These are phyloP conservation scores for Bombus picipes DNA, from an alignment of 1,140 invertebrate genomes.

Conservation along the genomic window DNA sequence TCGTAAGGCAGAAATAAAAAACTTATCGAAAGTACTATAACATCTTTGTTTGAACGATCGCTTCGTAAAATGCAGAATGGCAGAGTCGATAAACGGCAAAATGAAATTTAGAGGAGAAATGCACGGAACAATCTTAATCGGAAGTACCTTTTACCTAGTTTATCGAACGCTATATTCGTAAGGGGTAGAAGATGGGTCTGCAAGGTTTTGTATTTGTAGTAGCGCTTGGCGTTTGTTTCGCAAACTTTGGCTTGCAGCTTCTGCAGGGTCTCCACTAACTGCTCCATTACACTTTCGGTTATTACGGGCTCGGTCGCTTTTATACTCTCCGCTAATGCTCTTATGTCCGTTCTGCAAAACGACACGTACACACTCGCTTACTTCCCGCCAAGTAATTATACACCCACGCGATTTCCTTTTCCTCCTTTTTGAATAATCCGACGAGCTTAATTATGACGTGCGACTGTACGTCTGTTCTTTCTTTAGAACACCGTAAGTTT, in stretches of 20 bases:
- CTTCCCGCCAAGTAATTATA: conserved; percentile 14
- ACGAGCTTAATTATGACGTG: not conserved
- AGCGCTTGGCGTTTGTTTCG: conserved; percentile 84
- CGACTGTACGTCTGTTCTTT: not conserved
- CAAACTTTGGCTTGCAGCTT: conserved; percentile 83
- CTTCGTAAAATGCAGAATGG: no score
- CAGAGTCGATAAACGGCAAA: not conserved
- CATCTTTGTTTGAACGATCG: no score
- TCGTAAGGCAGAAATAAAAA: no score
- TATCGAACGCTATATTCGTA: conserved; percentile 89
- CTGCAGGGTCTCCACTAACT: conserved; percentile 82
- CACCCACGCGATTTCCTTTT: not conserved
- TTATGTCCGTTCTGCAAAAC: conserved; percentile 83
- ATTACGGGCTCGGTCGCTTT: conserved; percentile 83
- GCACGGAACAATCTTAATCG: conserved; percentile 46
- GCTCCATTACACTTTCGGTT: conserved; percentile 83
- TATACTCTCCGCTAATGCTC: conserved; percentile 82
- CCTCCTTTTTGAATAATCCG: not conserved
- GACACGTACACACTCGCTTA: conserved; percentile 35
- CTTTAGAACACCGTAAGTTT: not conserved
- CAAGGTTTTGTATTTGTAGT: conserved; percentile 87
- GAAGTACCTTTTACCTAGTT: conserved; percentile 81
- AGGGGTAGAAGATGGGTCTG: conserved; percentile 90
- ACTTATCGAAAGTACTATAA: no score
- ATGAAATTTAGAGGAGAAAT: not conserved